These are phyloP conservation scores for Oxystoma pomonae DNA, from an alignment of 2,888 invertebrate species.

Conservation along the genomic window DNA sequence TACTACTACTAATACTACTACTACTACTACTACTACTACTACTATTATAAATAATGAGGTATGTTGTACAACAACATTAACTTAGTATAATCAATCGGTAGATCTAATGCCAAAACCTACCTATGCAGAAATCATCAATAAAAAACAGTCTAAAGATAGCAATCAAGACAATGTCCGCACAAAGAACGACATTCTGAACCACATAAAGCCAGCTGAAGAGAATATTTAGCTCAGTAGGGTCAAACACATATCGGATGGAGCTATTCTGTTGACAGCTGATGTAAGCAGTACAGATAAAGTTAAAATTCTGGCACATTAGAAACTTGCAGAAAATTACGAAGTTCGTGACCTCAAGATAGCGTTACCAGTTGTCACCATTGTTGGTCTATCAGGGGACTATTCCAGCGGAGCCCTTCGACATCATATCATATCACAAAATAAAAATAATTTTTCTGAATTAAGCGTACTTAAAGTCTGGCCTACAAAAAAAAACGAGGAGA, in stretches of 20 bases:
- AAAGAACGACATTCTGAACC: neutral
- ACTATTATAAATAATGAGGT: too few relatives aligned
- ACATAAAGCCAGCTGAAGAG: too few relatives aligned
- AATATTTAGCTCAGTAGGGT: neutral
- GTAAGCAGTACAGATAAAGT: neutral
- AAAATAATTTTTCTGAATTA: neutral
- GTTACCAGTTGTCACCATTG: neutral
- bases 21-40: too few relatives aligned
- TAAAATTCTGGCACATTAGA: neutral
- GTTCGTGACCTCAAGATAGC: neutral
- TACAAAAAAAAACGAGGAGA: neutral
- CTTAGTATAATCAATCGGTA: too few relatives aligned
- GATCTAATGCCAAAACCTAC: too few relatives aligned
- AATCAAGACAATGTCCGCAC: neutral
- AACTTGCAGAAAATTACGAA: neutral
- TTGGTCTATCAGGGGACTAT: neutral
- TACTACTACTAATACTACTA: too few relatives aligned
- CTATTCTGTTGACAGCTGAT: neutral
- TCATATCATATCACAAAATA: neutral
- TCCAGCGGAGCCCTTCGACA: neutral
- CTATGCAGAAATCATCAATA: too few relatives aligned
- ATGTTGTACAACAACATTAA: too few relatives aligned
- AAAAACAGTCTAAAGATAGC: neutral
- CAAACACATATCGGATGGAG: neutral
- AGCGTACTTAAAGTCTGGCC: neutral